Percentiles rank a stretch among this genome's conserved stretches.
Evolutionary conservation across 2,797 vertebrate genomes (phyloP).

Genomic region (Melanitta fusca): DNA sequence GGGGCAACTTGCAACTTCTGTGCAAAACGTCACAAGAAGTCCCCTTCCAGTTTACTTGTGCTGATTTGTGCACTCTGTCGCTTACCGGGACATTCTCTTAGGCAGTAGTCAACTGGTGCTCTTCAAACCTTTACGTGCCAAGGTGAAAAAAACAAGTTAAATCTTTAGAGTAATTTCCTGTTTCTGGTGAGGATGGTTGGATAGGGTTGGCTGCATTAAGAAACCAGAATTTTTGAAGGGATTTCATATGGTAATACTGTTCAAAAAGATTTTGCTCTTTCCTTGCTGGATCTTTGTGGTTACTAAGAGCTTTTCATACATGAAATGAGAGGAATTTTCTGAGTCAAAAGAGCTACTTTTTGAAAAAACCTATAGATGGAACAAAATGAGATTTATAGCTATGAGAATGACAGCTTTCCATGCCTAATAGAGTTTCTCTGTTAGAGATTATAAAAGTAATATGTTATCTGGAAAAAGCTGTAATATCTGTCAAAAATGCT

Average conservation of each 20-base stretch:
- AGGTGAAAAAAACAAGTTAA: constrained; percentile 29
- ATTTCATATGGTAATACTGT: neutral
- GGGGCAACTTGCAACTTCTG: neutral
- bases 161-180: neutral
- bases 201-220: neutral
- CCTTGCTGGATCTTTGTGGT: neutral
- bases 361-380: neutral
- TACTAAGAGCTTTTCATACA: neutral
- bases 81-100: neutral
- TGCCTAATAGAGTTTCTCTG: neutral
- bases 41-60: neutral
- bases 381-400: neutral
- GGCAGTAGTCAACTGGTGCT: neutral
- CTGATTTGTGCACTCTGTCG: neutral
- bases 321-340: neutral
- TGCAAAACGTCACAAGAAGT: neutral
- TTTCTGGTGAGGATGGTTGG: neutral
- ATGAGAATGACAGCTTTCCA: neutral
- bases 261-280: neutral
- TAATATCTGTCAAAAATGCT: neutral
- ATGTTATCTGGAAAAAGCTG: neutral
- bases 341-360: neutral
- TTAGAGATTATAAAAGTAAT: neutral
- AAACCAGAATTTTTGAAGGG: neutral
- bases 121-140: neutral